Evolutionary conservation across 2,113 vertebrate genomes (phyloP).

Genomic region (Pedionomus torquatus): DNA sequence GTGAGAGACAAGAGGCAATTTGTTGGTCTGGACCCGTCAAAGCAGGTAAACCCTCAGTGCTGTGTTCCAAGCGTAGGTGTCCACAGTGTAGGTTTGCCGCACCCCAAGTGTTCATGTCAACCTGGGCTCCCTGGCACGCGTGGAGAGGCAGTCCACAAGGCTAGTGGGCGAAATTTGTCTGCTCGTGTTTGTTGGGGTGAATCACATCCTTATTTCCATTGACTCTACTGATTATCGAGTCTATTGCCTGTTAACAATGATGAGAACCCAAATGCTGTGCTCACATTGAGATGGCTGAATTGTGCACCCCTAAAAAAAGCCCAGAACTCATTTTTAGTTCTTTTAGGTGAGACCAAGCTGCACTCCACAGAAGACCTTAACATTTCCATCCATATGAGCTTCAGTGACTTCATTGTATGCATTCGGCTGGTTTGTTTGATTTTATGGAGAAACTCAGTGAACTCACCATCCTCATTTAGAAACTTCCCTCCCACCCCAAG

Average conservation of each 20-base stretch:
- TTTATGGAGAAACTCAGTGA: neutral
- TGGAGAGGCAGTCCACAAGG: fast-evolving
- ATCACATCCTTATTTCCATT: neutral
- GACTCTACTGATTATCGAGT: neutral
- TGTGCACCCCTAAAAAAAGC: neutral
- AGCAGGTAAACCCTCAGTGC: neutral
- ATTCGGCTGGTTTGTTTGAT: neutral
- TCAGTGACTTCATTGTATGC: neutral
- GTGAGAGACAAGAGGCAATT: neutral
- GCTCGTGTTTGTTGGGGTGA: neutral
- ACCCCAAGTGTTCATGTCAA: fast-evolving
- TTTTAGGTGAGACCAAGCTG: neutral
- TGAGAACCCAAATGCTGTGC: neutral
- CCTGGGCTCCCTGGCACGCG: neutral
- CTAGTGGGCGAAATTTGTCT: neutral
- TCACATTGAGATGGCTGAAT: neutral
- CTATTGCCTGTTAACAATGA: neutral
- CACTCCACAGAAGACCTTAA: neutral
- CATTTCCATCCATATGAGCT: neutral
- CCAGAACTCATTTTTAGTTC: neutral
- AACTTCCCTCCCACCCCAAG: neutral
- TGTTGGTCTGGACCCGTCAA: neutral
- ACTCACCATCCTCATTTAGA: neutral
- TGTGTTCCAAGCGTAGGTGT: neutral
- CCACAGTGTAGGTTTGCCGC: neutral